These are phyloP conservation scores for Lophius piscatorius DNA, from an alignment of 2,113 vertebrate species.

Conservation along the genomic window DNA sequence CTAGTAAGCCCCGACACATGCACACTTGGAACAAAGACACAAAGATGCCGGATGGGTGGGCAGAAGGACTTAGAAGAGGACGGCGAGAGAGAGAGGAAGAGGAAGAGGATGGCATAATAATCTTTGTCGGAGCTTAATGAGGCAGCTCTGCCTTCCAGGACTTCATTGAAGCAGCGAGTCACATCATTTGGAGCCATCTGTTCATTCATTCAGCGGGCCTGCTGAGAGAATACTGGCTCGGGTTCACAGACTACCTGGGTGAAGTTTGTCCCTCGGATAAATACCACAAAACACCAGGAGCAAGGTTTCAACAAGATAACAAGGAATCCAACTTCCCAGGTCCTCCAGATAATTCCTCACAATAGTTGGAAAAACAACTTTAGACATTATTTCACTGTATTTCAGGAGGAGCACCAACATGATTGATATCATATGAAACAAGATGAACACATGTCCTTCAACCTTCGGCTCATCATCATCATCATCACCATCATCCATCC, in stretches of 20 bases:
- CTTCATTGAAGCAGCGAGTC: conserved; percentile 77
- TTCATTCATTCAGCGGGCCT: conserved; percentile 47
- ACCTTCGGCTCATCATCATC: too few species aligned
- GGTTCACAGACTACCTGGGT: conserved; percentile 56
- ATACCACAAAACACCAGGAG: conserved; percentile 15
- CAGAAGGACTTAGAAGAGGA: conserved; percentile 30
- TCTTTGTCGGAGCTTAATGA: conserved; percentile 72
- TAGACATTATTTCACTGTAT: too few species aligned
- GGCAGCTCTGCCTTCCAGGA: conserved; percentile 72
- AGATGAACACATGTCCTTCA: too few species aligned
- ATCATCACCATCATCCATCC: too few species aligned
- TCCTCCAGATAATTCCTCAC: too few species aligned
- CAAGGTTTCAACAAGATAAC: conserved; percentile 11
- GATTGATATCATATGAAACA: too few species aligned
- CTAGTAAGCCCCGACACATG: not conserved
- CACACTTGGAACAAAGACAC: conserved; percentile 18
- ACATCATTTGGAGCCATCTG: conserved; percentile 73
- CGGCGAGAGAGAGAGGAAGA: conserved; percentile 48
- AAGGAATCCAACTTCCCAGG: conserved; percentile 6
- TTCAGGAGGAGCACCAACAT: not conserved
- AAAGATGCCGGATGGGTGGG: conserved; percentile 36
- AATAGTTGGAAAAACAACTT: too few species aligned
- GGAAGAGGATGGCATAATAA: conserved; percentile 60
- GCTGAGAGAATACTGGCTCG: conserved; percentile 56
- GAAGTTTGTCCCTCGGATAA: conserved; percentile 51